Evolutionary conservation across 1,140 invertebrate species (phyloP).

Genomic region (Acarapis woodi): DNA sequence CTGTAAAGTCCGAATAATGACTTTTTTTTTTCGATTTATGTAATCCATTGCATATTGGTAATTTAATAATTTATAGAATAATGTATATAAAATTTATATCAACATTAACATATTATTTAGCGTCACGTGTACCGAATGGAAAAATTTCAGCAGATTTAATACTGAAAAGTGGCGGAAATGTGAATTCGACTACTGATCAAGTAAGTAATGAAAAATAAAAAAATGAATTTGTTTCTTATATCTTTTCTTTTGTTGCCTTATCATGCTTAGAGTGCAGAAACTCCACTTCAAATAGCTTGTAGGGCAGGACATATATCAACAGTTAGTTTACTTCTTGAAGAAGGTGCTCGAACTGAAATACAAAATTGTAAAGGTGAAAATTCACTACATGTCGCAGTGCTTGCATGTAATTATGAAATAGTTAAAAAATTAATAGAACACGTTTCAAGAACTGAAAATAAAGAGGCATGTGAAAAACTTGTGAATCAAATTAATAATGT

Average conservation of each 20-base stretch:
- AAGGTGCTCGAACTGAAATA: slow-evolving; percentile 58
- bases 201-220: not conserved
- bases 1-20: too few relatives aligned
- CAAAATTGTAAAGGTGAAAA: slow-evolving; percentile 44
- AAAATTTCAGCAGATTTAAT: slow-evolving; percentile 90
- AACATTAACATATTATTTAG: slow-evolving; percentile 85
- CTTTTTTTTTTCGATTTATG: too few relatives aligned
- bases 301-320: slow-evolving; percentile 58
- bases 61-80: too few relatives aligned
- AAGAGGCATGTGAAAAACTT: slow-evolving; percentile 1
- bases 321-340: slow-evolving; percentile 50
- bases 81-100: too few relatives aligned
- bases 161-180: slow-evolving; percentile 47
- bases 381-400: slow-evolving; percentile 9
- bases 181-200: not conserved
- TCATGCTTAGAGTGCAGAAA: slow-evolving; percentile 33
- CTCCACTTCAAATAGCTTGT: slow-evolving; percentile 58
- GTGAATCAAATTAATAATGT: slow-evolving; percentile 10
- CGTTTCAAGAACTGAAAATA: not conserved
- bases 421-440: slow-evolving; percentile 1
- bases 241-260: not conserved
- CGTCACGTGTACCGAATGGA: slow-evolving; percentile 63
- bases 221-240: not conserved
- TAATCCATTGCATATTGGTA: too few relatives aligned
- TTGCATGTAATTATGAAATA: slow-evolving; percentile 9